Evolutionary conservation across 2,888 invertebrate genomes (phyloP).

Genomic region (Dryomyza anilis): DNA sequence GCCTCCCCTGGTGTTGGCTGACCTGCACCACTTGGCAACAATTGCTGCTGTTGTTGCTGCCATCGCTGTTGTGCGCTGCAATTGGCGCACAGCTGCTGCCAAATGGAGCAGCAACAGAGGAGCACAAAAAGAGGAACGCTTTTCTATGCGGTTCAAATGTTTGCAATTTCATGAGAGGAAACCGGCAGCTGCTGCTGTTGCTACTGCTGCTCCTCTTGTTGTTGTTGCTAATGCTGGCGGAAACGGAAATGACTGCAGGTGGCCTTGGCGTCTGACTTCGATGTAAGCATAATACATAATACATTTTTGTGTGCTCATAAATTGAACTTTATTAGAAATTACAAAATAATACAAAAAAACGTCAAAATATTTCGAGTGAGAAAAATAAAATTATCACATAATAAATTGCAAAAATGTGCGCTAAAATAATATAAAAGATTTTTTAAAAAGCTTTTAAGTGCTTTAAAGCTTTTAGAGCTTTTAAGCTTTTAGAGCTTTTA

Average conservation of each 20-base stretch:
- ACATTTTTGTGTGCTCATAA: background rate
- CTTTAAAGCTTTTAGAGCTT: no score
- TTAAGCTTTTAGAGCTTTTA: no score
- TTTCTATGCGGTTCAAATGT: background rate
- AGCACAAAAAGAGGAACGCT: background rate
- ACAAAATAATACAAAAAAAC: no score
- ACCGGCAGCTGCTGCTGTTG: background rate
- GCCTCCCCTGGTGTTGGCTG: background rate
- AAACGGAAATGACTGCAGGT: background rate
- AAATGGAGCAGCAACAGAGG: slow-evolving; percentile 8
- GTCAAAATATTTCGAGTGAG: no score
- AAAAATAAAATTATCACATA: no score
- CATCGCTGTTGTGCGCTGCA: background rate
- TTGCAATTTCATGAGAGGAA: background rate
- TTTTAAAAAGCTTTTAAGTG: no score
- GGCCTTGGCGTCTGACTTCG: background rate
- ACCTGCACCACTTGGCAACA: no score
- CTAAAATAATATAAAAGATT: no score
- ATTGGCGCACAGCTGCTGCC: background rate
- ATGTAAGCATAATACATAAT: background rate
- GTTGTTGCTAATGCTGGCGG: background rate
- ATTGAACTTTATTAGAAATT: background rate
- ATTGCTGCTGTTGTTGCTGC: background rate
- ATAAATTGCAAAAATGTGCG: no score
- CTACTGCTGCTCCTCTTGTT: background rate